These are phyloP conservation scores for Monodelphis domestica DNA, from an alignment of 2,797 vertebrate species.

Conservation along the genomic window DNA sequence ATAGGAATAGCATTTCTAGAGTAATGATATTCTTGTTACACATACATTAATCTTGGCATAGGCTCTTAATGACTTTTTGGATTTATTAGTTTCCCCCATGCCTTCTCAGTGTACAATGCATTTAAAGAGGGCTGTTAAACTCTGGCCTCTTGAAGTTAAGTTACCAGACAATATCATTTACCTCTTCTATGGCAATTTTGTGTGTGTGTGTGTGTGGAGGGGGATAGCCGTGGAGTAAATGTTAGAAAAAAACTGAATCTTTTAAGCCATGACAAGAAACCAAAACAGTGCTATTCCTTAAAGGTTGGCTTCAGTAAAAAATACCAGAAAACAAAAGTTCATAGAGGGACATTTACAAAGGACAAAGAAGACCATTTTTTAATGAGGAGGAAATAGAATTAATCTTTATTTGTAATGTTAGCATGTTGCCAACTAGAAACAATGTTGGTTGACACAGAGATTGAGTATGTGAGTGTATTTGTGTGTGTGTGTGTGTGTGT, in stretches of 20 bases:
- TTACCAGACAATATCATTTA: too few relatives aligned
- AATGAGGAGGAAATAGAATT: neutral
- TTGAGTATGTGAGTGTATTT: neutral
- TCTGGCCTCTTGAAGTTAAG: neutral
- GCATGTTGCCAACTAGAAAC: constrained; percentile 1
- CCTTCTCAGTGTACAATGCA: neutral
- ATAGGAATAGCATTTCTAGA: neutral
- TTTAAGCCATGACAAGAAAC: neutral
- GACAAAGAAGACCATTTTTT: neutral
- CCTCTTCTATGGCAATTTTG: neutral
- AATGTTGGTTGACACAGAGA: neutral
- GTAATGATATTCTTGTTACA: neutral
- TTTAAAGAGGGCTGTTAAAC: neutral
- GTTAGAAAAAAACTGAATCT: neutral
- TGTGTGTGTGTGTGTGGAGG: fast-evolving
- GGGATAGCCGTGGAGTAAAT: neutral
- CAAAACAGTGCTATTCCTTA: neutral
- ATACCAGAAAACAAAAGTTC: neutral
- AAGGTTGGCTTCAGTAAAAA: neutral
- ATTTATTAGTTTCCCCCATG: neutral
- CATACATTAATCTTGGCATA: constrained; percentile 16
- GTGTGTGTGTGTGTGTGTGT: neutral
- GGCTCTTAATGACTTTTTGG: neutral
- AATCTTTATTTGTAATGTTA: constrained; percentile 5
- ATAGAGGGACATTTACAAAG: constrained; percentile 13